Percentiles rank a stretch among this genome's conserved stretches.
Conservation (phyloP, 2,888 invertebrate species). For the Troides aeacus region DNA sequence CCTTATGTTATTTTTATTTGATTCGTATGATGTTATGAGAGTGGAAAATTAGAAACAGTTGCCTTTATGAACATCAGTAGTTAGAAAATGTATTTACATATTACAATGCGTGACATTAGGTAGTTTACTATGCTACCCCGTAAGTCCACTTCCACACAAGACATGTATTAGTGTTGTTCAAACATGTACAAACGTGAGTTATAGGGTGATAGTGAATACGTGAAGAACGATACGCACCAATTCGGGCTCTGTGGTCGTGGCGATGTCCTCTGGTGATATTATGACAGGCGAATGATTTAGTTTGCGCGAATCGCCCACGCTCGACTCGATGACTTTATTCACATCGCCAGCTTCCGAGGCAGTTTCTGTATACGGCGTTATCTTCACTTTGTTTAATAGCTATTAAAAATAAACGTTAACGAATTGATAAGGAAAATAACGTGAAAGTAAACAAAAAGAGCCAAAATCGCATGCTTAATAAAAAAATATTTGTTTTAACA, state of each 20-base stretch:
- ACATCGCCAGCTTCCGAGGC: slow-evolving; percentile 60
- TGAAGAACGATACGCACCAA: slow-evolving; percentile 48
- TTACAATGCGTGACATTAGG: slow-evolving; percentile 50
- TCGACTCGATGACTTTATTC: slow-evolving; percentile 48
- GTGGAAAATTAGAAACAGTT: slow-evolving; percentile 34
- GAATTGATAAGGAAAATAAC: neutral
- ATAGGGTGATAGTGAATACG: slow-evolving; percentile 27
- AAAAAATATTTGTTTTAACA: slow-evolving; percentile 1
- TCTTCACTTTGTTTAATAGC: slow-evolving; percentile 63
- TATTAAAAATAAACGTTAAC: slow-evolving; percentile 35
- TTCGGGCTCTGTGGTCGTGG: slow-evolving; percentile 64
- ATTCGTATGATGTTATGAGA: no score
- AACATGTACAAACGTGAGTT: slow-evolving; percentile 40
- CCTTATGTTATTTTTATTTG: neutral
- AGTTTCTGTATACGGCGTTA: slow-evolving; percentile 63
- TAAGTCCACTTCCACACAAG: slow-evolving; percentile 53
- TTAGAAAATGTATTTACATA: slow-evolving; percentile 54
- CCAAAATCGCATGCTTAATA: slow-evolving; percentile 19
- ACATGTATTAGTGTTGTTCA: slow-evolving; percentile 43
- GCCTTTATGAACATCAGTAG: slow-evolving; percentile 64
- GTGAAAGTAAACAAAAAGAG: slow-evolving; percentile 3
- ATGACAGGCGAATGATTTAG: slow-evolving; percentile 46
- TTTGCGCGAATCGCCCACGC: slow-evolving; percentile 48
- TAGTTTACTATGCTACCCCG: slow-evolving; percentile 49
- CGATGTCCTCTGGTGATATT: slow-evolving; percentile 48